A percentile compares a stretch with the other conserved stretches of the same genome.
Evolutionary conservation across 2,797 vertebrate genomes (phyloP).

Genomic region (Tokudaia muenninki): DNA sequence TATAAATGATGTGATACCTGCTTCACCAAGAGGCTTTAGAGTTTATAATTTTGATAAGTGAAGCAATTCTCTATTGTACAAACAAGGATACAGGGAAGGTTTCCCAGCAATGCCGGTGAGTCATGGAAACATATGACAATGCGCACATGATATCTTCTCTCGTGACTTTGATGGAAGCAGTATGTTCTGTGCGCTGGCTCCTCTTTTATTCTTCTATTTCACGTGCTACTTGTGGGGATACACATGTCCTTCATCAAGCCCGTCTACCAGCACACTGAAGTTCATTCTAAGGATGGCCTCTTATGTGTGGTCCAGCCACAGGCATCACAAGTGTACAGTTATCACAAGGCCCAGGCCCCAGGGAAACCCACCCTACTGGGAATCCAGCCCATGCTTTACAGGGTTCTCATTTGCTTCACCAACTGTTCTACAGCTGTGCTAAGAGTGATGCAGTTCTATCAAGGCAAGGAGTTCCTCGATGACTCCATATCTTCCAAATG

Average conservation of each 20-base stretch:
- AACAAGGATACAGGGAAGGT: not conserved
- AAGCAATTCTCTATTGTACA: not conserved
- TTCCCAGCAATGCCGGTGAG: not conserved
- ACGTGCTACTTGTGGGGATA: not conserved
- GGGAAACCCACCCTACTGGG: not conserved
- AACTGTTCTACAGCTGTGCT: not conserved
- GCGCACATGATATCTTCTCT: not conserved
- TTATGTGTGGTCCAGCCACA: no score
- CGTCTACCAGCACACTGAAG: not conserved
- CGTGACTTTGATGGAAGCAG: constrained; percentile 14
- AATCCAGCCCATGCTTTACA: not conserved
- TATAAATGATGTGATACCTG: not conserved
- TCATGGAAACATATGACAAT: not conserved
- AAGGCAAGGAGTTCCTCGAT: not conserved
- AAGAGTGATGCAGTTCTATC: not conserved
- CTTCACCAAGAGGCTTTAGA: not conserved
- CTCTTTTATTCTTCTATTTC: not conserved
- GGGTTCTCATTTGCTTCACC: not conserved
- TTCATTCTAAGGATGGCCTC: not conserved
- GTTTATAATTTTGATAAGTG: constrained; percentile 9
- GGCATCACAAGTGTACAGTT: no score
- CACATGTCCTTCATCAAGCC: not conserved
- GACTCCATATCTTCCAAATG: not conserved
- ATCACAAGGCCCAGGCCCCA: not conserved
- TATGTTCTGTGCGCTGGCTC: not conserved